Conservation (phyloP, 2,888 invertebrate species). For the Calameuta pallipes region DNA sequence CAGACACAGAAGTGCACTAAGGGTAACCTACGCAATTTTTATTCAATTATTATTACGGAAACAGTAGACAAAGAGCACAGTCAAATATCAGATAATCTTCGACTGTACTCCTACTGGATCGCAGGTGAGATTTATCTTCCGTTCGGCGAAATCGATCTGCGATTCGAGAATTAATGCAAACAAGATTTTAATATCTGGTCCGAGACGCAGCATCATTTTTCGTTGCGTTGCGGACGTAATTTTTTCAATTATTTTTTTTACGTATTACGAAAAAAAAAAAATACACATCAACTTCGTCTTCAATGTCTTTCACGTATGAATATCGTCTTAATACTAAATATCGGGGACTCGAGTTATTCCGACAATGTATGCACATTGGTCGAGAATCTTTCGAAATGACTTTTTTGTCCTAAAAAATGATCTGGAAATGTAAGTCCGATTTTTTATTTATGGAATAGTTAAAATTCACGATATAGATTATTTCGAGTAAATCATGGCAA, state of each 20-base stretch:
- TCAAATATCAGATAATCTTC: neutral
- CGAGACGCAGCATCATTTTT: neutral
- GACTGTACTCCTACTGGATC: neutral
- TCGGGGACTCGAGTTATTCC: neutral
- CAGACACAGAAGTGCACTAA: neutral
- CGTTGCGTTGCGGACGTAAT: neutral
- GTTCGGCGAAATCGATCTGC: conserved; percentile 25
- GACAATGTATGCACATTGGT: neutral
- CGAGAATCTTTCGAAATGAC: neutral
- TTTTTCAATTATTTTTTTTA: neutral
- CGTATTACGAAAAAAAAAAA: neutral
- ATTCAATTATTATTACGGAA: neutral
- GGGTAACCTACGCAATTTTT: neutral
- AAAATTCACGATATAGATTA: neutral
- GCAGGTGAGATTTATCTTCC: conserved; percentile 1
- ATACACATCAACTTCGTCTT: neutral
- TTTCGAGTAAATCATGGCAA: neutral
- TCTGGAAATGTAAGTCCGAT: neutral
- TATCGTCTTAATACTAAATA: neutral
- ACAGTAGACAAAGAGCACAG: neutral
- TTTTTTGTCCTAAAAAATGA: neutral
- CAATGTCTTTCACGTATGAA: neutral
- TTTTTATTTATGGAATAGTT: neutral
- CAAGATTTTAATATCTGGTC: neutral
- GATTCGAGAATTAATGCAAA: conserved; percentile 12